Evolutionary conservation across 2,888 invertebrate species (phyloP), one percentile per base, ranked within the genome.

Genomic region (Eupithecia subfuscata): DNA sequence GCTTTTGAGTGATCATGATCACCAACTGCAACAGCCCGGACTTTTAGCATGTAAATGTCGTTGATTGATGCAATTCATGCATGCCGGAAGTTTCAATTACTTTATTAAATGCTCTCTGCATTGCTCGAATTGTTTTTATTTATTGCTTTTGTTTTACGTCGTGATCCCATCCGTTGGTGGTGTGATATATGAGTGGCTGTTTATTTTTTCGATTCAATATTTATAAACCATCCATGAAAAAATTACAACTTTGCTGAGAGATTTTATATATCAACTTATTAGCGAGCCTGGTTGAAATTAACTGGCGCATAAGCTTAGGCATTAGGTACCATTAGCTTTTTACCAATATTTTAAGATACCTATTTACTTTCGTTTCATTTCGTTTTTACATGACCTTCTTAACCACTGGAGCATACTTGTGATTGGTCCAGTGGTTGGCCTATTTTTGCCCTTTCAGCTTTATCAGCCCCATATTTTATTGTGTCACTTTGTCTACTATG

Each of bases 11-110:
- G 43, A 43, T 16, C 11, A 30, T 9, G 25, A 63, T 16, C 11
- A 30, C 16, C 63, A 63, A 63, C 6, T 16, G 30, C 25, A 63
- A 64, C 16, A 64, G 34, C 64, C 30, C 69, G 12, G 12, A 52
- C 40, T 70, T 43, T 63, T 71, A 43, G 18, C 22, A 65, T 37
- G 40, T 37, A 12, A 67, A 37, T 67, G 37, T n/a, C 65, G 18
- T 25, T 25, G 25, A 14, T 60, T 14, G 52, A 16, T 40, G 14
- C 64, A 71, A 52, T 71, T 48, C 48, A 45, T 75, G 78, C 80
- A 84, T 82, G 79, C 75, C 87, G 92, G 91, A 92, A 90, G 88
- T 88, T 87, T 85, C 90, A 92, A 91, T 92, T 91, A 87, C 85
- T 84, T 85, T 86, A 88, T 85, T 88, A 73, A 85, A 88, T 87